phyloP scores from a whole-genome alignment of 2,797 vertebrate genomes.

The Amblyraja radiata region DNA sequence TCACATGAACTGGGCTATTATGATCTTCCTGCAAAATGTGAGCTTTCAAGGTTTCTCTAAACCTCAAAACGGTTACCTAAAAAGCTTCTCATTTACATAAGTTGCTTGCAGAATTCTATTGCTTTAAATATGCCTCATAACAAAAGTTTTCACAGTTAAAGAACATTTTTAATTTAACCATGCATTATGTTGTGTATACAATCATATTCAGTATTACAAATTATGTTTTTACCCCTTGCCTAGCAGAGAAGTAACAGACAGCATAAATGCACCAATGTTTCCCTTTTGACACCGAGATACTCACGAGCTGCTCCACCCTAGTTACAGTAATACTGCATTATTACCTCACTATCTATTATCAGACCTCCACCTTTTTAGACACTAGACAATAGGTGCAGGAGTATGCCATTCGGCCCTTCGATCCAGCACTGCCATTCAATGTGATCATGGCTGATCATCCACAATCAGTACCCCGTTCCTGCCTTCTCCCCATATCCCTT shows the following conservation, averaged over 20 bases:
- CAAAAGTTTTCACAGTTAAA: neutral
- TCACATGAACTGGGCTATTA: constrained; percentile 27
- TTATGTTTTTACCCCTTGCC: neutral
- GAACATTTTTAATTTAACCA: neutral
- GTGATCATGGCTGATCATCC: too few relatives aligned
- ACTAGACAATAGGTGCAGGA: too few relatives aligned
- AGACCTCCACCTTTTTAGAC: neutral
- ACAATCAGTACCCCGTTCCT: too few relatives aligned
- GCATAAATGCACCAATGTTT: neutral
- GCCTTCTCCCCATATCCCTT: too few relatives aligned
- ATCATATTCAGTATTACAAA: neutral
- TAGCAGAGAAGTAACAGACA: neutral
- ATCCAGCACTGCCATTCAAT: too few relatives aligned
- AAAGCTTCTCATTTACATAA: neutral
- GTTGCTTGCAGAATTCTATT: neutral
- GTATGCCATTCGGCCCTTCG: too few relatives aligned
- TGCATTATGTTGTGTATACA: neutral
- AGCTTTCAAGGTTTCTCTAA: constrained; percentile 29
- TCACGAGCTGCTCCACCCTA: neutral
- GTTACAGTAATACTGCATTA: neutral
- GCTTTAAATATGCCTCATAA: neutral
- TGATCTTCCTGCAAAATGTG: neutral
- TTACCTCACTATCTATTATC: neutral
- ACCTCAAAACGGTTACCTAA: neutral
- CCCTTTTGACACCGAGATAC: neutral